Base-by-base conservation (phyloP, 2,113 vertebrate species). In the Oenanthe oenanthe region DNA sequence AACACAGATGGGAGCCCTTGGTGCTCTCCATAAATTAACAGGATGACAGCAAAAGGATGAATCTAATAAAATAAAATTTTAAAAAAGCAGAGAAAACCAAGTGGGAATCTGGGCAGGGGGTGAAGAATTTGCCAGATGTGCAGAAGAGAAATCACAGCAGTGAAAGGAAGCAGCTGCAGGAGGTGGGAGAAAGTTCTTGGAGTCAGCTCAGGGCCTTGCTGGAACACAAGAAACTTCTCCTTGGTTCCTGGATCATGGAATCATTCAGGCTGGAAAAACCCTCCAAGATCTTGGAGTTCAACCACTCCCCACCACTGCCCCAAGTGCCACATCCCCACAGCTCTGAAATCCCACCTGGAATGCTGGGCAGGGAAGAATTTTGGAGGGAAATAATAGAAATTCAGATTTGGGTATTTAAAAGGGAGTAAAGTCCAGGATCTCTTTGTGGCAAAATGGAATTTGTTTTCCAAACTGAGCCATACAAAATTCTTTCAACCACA, bases 271-370 rank as follows among this genome's bases (percentile, higher is more conserved):
- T 48, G 57, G 57, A 42, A 31, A 56, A 31, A 3, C 25, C 9
- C 34, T 57, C 50, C 42, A 26, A 10, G 20, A 8, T 34, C 12
- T 8, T 22, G 50, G 43, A 26, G 13, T 26, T 31, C 18, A 45
- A 2, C 15, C 28, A 5, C 29, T 62, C 16, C n/a, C 57, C 57
- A 54, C 21, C 13, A 2, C 32, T 53, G 54, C 12, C 6, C 20
- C 58, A 12, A 1, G 34, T 42, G 50, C 31, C 50, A 13, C 50
- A 26, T 10, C 42, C 36, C 10, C 26, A 9, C 0, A 0, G n/a
- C 36, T 36, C 38, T 45, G 7, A 29, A 51, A n/a, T 38, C 31
- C 34, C 51, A 40, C 17, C 36, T 50, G 20, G 67, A 24, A 1
- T 12, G 20, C 0, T 34, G 45, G 10, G 12, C 9, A 40, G 60